These are phyloP conservation scores for Pammene aurita DNA, from an alignment of 2,888 invertebrate genomes.

Conservation along the genomic window DNA sequence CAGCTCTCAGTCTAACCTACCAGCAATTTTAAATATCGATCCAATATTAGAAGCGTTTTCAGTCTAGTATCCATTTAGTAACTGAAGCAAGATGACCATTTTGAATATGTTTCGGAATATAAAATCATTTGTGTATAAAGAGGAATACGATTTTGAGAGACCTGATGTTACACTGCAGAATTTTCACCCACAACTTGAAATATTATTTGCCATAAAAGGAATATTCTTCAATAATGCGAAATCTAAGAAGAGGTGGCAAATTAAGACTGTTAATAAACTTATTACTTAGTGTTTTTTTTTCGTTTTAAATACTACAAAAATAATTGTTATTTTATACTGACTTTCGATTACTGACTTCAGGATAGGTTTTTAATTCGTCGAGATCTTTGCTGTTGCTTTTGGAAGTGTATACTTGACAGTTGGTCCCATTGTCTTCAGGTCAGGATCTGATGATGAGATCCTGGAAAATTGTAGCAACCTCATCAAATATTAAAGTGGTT, in stretches of 20 bases:
- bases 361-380: too few relatives aligned
- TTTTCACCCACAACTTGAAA: conserved; percentile 16
- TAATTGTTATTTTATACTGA: not conserved
- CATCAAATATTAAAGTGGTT: too few relatives aligned
- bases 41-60: not conserved
- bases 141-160: conserved; percentile 4
- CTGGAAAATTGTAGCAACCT: too few relatives aligned
- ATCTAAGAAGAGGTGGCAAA: conserved; percentile 8
- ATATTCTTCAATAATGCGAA: conserved; percentile 9
- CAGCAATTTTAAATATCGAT: conserved; percentile 3
- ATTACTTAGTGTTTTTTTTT: not conserved
- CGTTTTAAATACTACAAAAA: not conserved
- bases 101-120: not conserved
- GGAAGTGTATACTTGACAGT: too few relatives aligned
- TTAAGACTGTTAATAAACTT: too few relatives aligned
- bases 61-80: not conserved
- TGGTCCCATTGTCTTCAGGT: too few relatives aligned
- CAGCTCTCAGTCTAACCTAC: too few relatives aligned
- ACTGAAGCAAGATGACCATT: conserved; percentile 12
- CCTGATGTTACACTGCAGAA: conserved; percentile 8
- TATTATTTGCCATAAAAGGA: conserved; percentile 21
- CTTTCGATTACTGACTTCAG: too few relatives aligned
- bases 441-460: too few relatives aligned
- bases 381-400: too few relatives aligned
- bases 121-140: conserved; percentile 5